These are phyloP conservation scores for Diabrotica balteata DNA, from an alignment of 2,888 invertebrate genomes.

Conservation along the genomic window DNA sequence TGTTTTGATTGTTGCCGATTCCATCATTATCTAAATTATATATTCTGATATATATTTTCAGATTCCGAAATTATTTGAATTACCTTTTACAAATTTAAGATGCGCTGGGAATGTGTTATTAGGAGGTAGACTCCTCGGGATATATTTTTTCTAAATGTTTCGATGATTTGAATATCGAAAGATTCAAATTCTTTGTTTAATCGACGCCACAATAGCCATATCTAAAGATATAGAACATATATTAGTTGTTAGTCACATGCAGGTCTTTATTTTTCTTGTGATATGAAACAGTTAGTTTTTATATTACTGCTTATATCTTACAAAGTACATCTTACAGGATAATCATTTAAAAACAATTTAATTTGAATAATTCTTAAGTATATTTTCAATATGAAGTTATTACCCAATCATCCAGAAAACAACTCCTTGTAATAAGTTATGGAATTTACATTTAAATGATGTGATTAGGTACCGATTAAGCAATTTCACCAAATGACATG, in stretches of 20 bases:
- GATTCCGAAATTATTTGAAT: conserved; percentile 52
- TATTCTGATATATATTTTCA: conserved; percentile 50
- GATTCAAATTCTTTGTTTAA: neutral
- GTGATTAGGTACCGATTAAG: no score
- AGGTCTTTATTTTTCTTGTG: no score
- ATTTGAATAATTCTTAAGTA: no score
- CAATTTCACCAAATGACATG: no score
- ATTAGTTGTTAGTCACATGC: no score
- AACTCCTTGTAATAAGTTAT: neutral
- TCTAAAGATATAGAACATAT: no score
- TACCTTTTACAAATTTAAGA: conserved; percentile 48
- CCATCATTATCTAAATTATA: conserved; percentile 56
- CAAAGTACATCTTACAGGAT: no score
- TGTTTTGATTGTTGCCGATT: conserved; percentile 49
- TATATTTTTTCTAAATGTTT: conserved; percentile 30
- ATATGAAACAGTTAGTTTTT: no score
- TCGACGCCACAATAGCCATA: no score
- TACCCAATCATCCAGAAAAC: neutral
- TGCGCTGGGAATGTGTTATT: conserved; percentile 36
- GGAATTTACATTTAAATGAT: no score
- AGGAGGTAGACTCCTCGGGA: conserved; percentile 30
- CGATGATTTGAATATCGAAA: conserved; percentile 28
- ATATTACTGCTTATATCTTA: no score
- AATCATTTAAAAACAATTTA: no score
- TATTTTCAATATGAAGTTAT: neutral